Evolutionary conservation across 1,140 invertebrate genomes (phyloP).

Genomic region (Ruditapes philippinarum): DNA sequence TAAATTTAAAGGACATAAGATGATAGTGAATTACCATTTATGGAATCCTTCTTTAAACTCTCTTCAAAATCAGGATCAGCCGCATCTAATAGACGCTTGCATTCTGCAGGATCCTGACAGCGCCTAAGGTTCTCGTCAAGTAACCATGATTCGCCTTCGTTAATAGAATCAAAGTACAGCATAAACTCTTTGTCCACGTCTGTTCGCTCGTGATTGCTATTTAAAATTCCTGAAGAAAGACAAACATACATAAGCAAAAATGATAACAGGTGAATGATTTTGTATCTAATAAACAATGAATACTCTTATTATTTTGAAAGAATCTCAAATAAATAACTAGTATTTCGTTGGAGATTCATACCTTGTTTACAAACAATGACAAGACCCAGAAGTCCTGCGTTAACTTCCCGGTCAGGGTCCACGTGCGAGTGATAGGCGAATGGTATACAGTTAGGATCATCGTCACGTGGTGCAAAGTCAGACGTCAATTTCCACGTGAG

Average conservation of each 20-base stretch:
- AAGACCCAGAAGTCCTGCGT: conserved; percentile 79
- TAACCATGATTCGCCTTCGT: conserved; percentile 78
- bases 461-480: conserved; percentile 75
- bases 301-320: too few relatives aligned
- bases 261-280: too few relatives aligned
- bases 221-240: conserved; percentile 66
- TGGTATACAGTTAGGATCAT: conserved; percentile 80
- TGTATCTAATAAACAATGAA: too few relatives aligned
- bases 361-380: conserved; percentile 81
- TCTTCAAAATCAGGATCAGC: conserved; percentile 57
- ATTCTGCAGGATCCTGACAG: conserved; percentile 37
- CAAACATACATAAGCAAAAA: too few relatives aligned
- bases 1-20: too few relatives aligned
- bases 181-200: conserved; percentile 76
- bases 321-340: too few relatives aligned
- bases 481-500: conserved; percentile 77
- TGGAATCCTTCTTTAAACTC: conserved; percentile 62
- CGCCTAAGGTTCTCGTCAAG: conserved; percentile 72
- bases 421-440: conserved; percentile 84
- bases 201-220: neutral
- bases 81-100: conserved; percentile 18
- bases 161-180: conserved; percentile 76
- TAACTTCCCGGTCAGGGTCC: conserved; percentile 75
- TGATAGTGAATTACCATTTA: conserved; percentile 51
- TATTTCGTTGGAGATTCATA: too few relatives aligned